phyloP scores from a whole-genome alignment of 2,113 vertebrate species.

The Nipponia nippon region DNA sequence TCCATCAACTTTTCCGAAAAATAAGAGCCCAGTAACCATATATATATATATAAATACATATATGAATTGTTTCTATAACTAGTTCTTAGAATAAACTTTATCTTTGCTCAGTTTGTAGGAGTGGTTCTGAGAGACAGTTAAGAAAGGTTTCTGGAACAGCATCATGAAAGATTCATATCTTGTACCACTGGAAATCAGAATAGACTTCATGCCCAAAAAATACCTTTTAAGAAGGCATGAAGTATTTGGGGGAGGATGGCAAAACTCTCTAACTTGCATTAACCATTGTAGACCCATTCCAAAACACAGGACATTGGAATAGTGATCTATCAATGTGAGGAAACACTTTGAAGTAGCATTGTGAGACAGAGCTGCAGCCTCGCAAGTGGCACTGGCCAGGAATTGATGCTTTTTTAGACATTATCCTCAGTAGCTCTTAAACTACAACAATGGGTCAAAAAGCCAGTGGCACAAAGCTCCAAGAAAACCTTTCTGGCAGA shows the following conservation, averaged over 20 bases:
- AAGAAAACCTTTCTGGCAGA: neutral
- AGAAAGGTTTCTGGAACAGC: neutral
- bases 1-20: no score
- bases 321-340: neutral
- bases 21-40: no score
- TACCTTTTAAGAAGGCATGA: neutral
- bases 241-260: neutral
- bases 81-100: neutral
- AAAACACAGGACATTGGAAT: neutral
- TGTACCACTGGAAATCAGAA: neutral
- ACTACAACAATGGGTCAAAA: neutral
- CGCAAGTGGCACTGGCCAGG: rapidly evolving
- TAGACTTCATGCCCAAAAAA: neutral
- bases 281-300: neutral
- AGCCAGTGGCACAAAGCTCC: neutral
- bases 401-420: neutral
- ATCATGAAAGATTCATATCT: neutral
- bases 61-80: neutral
- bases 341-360: neutral
- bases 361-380: neutral
- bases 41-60: neutral
- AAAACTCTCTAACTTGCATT: neutral
- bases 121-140: neutral
- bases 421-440: neutral
- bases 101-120: neutral